Conservation (phyloP, 2,113 vertebrate species). For the Oreochromis tanganicae region DNA sequence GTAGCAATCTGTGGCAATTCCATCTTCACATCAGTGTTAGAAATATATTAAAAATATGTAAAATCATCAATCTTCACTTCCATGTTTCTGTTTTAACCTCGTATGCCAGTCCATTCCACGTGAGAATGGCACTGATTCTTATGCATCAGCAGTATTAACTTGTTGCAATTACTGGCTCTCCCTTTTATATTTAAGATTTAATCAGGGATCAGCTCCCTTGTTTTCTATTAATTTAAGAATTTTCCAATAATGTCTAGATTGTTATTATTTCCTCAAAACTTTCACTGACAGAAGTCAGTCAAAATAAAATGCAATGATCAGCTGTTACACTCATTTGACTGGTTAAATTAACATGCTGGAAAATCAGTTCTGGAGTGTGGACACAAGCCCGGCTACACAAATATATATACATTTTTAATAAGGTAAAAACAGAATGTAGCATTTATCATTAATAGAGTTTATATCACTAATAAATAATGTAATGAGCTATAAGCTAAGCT, state of each 20-base stretch:
- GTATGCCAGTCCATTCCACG: neutral
- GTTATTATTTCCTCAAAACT: neutral
- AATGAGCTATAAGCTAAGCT: neutral
- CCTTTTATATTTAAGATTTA: neutral
- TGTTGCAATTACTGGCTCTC: neutral
- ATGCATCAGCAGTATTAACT: neutral
- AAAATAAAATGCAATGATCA: neutral
- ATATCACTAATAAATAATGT: neutral
- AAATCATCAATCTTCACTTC: neutral
- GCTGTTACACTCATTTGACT: neutral
- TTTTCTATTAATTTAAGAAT: neutral
- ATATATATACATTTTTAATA: neutral
- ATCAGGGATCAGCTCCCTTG: neutral
- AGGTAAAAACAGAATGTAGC: neutral
- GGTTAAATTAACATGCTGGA: neutral
- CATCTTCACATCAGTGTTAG: constrained; percentile 25
- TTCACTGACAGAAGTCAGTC: neutral
- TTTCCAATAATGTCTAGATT: neutral
- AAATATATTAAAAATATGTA: neutral
- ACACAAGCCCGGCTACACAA: neutral
- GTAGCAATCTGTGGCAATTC: constrained; percentile 54
- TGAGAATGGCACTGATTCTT: neutral
- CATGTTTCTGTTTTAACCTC: constrained; percentile 17
- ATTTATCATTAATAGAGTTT: neutral
- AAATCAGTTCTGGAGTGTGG: neutral